Percentiles rank a stretch among this genome's conserved stretches.
phyloP scores from a whole-genome alignment of 2,888 invertebrate species.

The Cephus sareptanus region DNA sequence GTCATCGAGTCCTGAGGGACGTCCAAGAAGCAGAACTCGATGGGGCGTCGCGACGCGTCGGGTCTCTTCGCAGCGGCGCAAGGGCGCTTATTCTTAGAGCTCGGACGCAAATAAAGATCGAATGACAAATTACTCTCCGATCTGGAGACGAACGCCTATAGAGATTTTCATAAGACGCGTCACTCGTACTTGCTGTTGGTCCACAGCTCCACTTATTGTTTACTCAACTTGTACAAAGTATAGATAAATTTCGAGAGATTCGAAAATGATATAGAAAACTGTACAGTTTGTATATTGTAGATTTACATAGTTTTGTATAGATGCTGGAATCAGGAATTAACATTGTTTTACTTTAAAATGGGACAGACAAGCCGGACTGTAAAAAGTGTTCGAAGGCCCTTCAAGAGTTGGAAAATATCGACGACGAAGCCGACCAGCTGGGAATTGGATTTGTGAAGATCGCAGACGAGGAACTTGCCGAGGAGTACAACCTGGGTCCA shows the following conservation, averaged over 20 bases:
- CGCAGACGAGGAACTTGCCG: slow-evolving; percentile 89
- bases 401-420: slow-evolving; percentile 92
- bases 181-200: too few species aligned
- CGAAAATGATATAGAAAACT: too few species aligned
- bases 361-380: slow-evolving; percentile 90
- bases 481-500: slow-evolving; percentile 91
- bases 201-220: too few species aligned
- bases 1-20: not conserved
- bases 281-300: too few species aligned
- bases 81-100: slow-evolving; percentile 5
- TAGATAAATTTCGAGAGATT: too few species aligned
- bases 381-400: slow-evolving; percentile 91
- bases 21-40: not conserved
- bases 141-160: not conserved
- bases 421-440: slow-evolving; percentile 93
- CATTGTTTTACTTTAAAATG: slow-evolving; percentile 53
- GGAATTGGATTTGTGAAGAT: slow-evolving; percentile 96
- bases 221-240: too few species aligned
- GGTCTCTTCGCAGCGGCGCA: not conserved
- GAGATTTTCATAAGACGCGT: too few species aligned
- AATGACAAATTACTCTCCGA: not conserved
- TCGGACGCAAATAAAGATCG: slow-evolving; percentile 6
- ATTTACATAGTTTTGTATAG: too few species aligned
- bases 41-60: not conserved
- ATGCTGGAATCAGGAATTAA: slow-evolving; percentile 13